A percentile compares a stretch with the other conserved stretches of the same genome.
Conservation (phyloP, 2,113 vertebrate genomes). For the Ia io region DNA sequence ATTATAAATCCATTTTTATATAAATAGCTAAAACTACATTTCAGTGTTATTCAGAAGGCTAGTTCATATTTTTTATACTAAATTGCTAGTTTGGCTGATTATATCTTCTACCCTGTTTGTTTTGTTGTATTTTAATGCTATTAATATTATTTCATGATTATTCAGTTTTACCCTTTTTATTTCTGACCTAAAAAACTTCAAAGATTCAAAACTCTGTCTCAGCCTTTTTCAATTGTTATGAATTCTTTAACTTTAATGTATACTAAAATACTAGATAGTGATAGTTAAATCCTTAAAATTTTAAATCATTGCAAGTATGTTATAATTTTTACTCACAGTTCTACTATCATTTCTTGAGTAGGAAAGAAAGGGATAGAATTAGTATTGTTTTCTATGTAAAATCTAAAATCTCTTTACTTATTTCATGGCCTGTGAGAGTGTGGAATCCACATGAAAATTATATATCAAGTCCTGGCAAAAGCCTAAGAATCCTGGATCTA, state of each 20-base stretch:
- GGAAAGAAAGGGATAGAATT: not conserved
- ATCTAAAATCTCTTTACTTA: not conserved
- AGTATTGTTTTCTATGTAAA: not conserved
- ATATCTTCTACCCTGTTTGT: not conserved
- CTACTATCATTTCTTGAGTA: not conserved
- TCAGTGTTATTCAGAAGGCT: not conserved
- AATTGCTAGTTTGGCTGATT: slow-evolving; percentile 5
- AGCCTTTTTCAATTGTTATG: not conserved
- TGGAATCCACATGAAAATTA: not conserved
- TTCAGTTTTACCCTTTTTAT: not conserved
- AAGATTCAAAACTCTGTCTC: not conserved
- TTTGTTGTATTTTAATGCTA: not conserved
- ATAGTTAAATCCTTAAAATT: not conserved
- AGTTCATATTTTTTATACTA: slow-evolving; percentile 12
- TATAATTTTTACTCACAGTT: not conserved
- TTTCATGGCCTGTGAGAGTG: fast-evolving
- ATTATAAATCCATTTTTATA: not conserved
- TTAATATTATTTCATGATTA: not conserved
- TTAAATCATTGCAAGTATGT: not conserved
- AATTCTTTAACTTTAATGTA: not conserved
- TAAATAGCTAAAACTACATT: slow-evolving; percentile 15
- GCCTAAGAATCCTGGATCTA: not conserved
- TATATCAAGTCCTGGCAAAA: not conserved
- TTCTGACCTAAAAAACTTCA: not conserved
- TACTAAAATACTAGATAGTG: not conserved